phyloP scores from a whole-genome alignment of 2,888 invertebrate species.

The Clostera curtula region DNA sequence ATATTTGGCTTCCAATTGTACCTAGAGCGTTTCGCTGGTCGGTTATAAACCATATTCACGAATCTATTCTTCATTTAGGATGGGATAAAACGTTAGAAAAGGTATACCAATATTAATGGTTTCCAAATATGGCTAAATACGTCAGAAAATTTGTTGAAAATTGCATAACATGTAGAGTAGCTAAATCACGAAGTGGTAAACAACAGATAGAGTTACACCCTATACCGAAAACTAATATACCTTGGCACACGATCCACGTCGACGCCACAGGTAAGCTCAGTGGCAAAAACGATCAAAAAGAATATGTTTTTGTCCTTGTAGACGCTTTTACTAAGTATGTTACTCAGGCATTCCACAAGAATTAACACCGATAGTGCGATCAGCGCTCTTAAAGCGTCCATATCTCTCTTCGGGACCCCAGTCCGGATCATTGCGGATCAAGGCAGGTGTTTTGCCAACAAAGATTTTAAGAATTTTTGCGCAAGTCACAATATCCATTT shows the following conservation, averaged over 20 bases:
- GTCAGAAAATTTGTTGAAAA: conserved; percentile 30
- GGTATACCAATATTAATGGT: conserved; percentile 29
- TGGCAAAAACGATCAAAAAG: conserved; percentile 4
- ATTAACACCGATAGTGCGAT: conserved; percentile 4
- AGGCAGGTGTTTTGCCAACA: conserved; percentile 4
- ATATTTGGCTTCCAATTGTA: conserved; percentile 17
- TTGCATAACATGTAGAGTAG: conserved; percentile 28
- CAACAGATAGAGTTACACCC: conserved; percentile 27
- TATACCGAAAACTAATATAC: conserved; percentile 20
- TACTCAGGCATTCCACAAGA: conserved; percentile 2
- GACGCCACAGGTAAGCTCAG: conserved; percentile 7
- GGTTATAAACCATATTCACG: conserved; percentile 24
- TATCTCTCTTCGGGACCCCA: conserved; percentile 6
- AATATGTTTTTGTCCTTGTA: conserved; percentile 5
- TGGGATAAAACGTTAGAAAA: conserved; percentile 23
- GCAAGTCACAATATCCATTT: conserved; percentile 4
- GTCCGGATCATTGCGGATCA: conserved; percentile 6
- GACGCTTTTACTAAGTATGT: conserved; percentile 6
- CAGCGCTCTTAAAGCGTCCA: conserved; percentile 1
- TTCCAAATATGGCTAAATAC: conserved; percentile 22
- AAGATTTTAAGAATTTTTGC: conserved; percentile 5
- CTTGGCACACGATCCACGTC: conserved; percentile 6
- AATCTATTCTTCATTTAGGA: conserved; percentile 19
- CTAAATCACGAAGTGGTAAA: conserved; percentile 26
- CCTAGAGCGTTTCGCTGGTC: conserved; percentile 23